phyloP scores from a whole-genome alignment of 2,113 vertebrate species.

The Ailurus styani region DNA sequence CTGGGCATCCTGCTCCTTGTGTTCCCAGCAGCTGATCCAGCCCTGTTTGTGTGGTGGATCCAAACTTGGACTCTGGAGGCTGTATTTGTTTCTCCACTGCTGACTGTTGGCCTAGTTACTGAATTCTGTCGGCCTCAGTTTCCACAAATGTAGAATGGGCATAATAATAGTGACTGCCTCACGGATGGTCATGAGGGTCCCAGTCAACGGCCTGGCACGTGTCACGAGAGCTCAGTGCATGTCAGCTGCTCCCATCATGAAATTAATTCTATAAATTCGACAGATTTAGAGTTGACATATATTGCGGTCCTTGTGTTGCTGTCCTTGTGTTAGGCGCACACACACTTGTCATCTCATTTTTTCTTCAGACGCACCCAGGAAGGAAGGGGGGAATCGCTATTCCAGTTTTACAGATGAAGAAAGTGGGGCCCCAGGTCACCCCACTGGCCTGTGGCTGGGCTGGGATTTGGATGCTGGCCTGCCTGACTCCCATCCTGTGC shows the following conservation, averaged over 20 bases:
- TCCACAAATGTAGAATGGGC: background rate
- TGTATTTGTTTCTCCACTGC: background rate
- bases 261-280: background rate
- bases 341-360: background rate
- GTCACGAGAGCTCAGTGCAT: background rate
- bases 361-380: background rate
- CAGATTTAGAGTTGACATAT: background rate
- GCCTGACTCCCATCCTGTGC: background rate
- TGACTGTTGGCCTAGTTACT: background rate
- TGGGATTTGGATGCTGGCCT: background rate
- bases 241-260: background rate
- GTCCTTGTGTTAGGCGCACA: background rate
- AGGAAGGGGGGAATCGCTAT: background rate
- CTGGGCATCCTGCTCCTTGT: background rate
- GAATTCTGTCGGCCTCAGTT: background rate
- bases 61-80: background rate
- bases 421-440: background rate
- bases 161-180: background rate
- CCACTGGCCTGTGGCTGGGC: background rate
- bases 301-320: no score
- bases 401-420: background rate
- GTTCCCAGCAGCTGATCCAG: background rate
- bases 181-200: background rate
- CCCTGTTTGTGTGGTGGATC: background rate
- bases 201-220: background rate